A percentile compares a stretch with the other conserved stretches of the same genome.
These are phyloP conservation scores for Arctopsyche grandis DNA, from an alignment of 1,140 invertebrate species.

Conservation along the genomic window DNA sequence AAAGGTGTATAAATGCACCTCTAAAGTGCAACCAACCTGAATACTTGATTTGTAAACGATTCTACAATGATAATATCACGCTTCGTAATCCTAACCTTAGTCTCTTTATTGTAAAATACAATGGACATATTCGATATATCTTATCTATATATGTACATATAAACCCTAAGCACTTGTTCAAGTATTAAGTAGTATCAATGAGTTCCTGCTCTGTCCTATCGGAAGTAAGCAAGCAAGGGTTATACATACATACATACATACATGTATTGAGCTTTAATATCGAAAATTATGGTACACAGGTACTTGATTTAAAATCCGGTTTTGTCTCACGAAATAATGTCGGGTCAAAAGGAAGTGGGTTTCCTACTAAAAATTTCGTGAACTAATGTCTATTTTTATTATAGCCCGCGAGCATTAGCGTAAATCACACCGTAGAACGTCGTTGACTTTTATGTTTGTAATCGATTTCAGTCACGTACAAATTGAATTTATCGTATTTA, in stretches of 20 bases:
- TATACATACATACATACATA: too few species aligned
- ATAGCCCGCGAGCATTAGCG: background rate
- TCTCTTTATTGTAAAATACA: background rate
- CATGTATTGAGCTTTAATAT: background rate
- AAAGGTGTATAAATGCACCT: too few species aligned
- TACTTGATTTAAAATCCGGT: background rate
- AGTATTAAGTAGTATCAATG: too few species aligned
- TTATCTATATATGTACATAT: background rate
- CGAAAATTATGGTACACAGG: background rate
- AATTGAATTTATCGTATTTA: background rate
- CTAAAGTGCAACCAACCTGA: slow-evolving; percentile 5
- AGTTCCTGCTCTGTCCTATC: too few species aligned
- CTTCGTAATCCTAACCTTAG: background rate
- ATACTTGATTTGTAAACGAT: slow-evolving; percentile 7
- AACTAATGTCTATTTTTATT: background rate
- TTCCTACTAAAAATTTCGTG: background rate
- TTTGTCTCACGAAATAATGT: too few species aligned
- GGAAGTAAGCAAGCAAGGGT: too few species aligned
- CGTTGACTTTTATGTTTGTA: too few species aligned
- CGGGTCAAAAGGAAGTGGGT: slow-evolving; percentile 16
- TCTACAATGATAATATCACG: background rate
- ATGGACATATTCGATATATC: too few species aligned
- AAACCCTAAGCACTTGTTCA: too few species aligned
- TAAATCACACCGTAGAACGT: background rate
- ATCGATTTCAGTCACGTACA: too few species aligned